phyloP scores from a whole-genome alignment of 2,797 vertebrate genomes.

The Emys orbicularis region DNA sequence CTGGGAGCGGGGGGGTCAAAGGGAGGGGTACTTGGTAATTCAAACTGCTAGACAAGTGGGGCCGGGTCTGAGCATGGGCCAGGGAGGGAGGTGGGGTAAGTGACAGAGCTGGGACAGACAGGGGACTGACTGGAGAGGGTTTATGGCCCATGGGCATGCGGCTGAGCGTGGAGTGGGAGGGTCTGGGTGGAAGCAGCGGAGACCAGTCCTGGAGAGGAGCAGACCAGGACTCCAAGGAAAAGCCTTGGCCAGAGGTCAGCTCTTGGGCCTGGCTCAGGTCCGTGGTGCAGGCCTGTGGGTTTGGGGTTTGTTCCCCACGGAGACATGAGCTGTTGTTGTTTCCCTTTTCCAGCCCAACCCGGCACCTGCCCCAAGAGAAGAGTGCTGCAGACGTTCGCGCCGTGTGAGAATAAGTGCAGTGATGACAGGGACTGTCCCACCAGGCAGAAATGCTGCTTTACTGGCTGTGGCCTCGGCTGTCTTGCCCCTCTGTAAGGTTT shows the following conservation, averaged over 20 bases:
- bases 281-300: no score
- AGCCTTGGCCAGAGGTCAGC: no score
- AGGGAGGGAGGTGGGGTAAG: neutral
- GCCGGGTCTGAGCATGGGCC: no score
- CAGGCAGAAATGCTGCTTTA: conserved; percentile 83
- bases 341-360: conserved; percentile 74
- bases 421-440: conserved; percentile 79
- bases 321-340: neutral
- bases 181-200: no score
- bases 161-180: neutral
- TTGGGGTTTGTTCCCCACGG: no score
- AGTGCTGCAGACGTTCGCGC: conserved; percentile 44
- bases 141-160: neutral
- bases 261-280: no score
- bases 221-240: no score
- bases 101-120: rapidly evolving
- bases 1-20: no score
- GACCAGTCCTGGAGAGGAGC: no score
- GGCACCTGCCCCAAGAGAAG: conserved; percentile 75
- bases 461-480: conserved; percentile 82
- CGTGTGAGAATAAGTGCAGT: conserved; percentile 77
- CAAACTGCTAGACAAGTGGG: no score
- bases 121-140: neutral
- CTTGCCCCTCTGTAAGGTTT: neutral
- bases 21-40: neutral